phyloP scores from a whole-genome alignment of 2,113 vertebrate genomes.

The Phrynosoma blainvillii region DNA sequence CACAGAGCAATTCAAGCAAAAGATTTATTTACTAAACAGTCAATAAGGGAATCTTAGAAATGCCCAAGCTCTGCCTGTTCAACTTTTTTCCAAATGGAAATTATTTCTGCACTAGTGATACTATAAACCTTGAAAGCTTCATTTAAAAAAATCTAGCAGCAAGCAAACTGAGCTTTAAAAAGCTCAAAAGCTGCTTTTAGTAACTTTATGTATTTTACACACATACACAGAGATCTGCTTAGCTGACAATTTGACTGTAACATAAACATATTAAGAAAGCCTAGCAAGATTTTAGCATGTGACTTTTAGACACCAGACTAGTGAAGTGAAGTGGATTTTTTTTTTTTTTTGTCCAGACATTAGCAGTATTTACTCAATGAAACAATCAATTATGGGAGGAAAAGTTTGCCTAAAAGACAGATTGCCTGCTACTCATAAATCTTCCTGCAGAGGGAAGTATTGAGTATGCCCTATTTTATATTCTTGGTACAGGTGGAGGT shows the following conservation, averaged over 20 bases:
- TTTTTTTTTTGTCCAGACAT: not conserved
- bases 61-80: slow-evolving; percentile 19
- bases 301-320: not conserved
- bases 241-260: not conserved
- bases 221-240: slow-evolving; percentile 39
- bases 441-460: no score
- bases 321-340: not conserved
- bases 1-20: slow-evolving; percentile 75
- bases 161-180: slow-evolving; percentile 48
- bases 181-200: slow-evolving; percentile 35
- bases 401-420: not conserved
- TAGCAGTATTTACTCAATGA: not conserved
- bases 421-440: no score
- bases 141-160: slow-evolving; percentile 45
- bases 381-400: not conserved
- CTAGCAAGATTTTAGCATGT: not conserved
- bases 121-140: slow-evolving; percentile 28
- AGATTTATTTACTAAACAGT: slow-evolving; percentile 72
- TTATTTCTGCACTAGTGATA: slow-evolving; percentile 60
- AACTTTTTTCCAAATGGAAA: slow-evolving; percentile 51
- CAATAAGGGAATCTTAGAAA: slow-evolving; percentile 61
- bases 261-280: not conserved
- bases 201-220: slow-evolving; percentile 20
- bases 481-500: no score
- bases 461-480: no score